Evolutionary conservation across 1,140 invertebrate species (phyloP).

Genomic region (Papilio polytes): DNA sequence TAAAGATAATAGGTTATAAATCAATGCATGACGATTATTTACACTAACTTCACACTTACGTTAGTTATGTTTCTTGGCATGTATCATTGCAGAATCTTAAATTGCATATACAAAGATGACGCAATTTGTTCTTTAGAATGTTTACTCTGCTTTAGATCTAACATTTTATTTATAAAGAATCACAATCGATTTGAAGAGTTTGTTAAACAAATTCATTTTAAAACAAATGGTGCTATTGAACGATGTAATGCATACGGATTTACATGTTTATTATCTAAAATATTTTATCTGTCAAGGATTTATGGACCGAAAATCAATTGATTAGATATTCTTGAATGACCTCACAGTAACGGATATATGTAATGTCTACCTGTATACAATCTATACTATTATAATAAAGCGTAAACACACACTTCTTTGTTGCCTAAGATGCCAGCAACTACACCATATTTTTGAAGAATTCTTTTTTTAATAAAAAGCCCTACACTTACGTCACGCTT

Average conservation of each 20-base stretch:
- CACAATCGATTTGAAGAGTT: neutral
- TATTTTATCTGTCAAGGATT: constrained; percentile 10
- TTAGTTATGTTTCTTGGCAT: neutral
- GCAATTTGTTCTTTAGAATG: neutral
- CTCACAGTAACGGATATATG: neutral
- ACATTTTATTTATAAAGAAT: neutral
- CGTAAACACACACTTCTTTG: no score
- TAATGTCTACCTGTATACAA: neutral
- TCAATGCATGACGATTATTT: no score
- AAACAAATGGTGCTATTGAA: neutral
- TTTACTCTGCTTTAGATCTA: neutral
- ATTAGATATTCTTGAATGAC: neutral
- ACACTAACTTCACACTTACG: no score
- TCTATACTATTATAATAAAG: no score
- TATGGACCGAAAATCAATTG: constrained; percentile 10
- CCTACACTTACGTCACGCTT: no score
- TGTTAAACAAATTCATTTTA: neutral
- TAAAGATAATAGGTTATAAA: no score
- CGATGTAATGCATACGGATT: neutral
- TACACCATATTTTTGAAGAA: no score
- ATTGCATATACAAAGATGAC: neutral
- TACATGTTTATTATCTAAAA: neutral
- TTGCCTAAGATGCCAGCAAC: no score
- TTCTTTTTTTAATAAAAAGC: no score
- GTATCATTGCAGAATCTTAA: neutral